Percentiles rank a stretch among this genome's conserved stretches.
phyloP scores from a whole-genome alignment of 2,797 vertebrate genomes.

The Cyclopterus lumpus region DNA sequence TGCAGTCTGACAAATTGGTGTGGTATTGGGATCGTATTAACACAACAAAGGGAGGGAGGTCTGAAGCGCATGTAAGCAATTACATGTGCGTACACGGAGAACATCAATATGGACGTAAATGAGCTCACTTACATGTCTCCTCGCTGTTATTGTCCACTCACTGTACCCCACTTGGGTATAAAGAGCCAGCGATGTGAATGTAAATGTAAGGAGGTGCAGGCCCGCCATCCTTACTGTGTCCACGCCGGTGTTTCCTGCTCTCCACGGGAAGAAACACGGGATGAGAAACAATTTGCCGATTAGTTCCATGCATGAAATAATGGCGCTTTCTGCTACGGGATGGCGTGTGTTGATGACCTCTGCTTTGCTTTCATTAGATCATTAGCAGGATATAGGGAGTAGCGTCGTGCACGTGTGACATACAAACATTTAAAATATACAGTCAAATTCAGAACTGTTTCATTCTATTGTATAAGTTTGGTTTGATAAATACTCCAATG shows the following conservation, averaged over 20 bases:
- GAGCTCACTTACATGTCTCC: not conserved
- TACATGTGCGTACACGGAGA: constrained; percentile 5
- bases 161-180: not conserved
- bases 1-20: constrained; percentile 59
- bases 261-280: not conserved
- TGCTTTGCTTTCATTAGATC: not conserved
- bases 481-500: not conserved
- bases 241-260: not conserved
- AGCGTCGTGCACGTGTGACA: not conserved
- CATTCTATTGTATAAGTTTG: not conserved
- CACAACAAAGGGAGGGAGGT: constrained; percentile 51
- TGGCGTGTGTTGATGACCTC: not conserved
- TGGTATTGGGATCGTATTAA: constrained; percentile 52
- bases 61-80: constrained; percentile 19
- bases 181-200: not conserved
- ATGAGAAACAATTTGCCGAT: constrained; percentile 34
- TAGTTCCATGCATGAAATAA: constrained; percentile 10
- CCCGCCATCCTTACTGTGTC: not conserved
- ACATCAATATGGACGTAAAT: constrained; percentile 28
- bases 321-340: not conserved
- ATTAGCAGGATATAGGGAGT: not conserved
- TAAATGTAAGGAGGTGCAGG: not conserved
- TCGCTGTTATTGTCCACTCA: constrained; percentile 4
- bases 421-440: not conserved
- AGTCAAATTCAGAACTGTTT: not conserved